Evolutionary conservation across 2,797 vertebrate genomes (phyloP), one percentile per base, ranked within the genome.

Genomic region (Poeciliopsis turneri): DNA sequence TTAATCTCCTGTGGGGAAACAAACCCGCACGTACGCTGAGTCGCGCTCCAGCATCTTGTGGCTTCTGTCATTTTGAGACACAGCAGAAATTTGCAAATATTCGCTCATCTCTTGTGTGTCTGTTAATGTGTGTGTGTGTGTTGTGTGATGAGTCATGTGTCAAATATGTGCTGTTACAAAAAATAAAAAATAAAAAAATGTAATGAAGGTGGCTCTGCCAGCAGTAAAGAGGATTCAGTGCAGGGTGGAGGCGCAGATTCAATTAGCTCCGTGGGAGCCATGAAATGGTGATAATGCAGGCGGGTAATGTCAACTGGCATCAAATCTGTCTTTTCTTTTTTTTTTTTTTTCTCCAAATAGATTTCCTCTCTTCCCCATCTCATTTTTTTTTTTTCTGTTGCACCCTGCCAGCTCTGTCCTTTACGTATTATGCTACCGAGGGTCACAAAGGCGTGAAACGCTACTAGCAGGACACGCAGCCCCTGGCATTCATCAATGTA

Each of bases 401-500:
- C 72, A 66, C 66, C 78, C 83, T 80, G 72, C 80, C 12, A 72
- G 76, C 64, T 92, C 92, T 91, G 93, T 92, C 92, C 88, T 93
- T 93, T 92, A 92, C 78, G 84, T 89, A 71, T 78, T 82, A 76
- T 74, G 84, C 87, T 87, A 79, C 87, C 89, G 91, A 23, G 88
- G 92, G 92, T 95, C 92, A 94, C 81, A 10, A 39, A 79, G 89
- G 89, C 76, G 88, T 95, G 95, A 95, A 95, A 95, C 86, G 84
- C 84, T 79, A 51, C 80, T 88, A 90, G 92, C 47, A 25, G 80
- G 86, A 92, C 84, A 72, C 30, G 15, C 74, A 88, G 89, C 90
- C 92, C 87, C 84, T 66, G 78, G 70, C 91, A 95, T 96, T 95
- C 86, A 94, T 96, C 95, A 96, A 80, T 90, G 92, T 96, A 95